These are phyloP conservation scores for Cassiopea andromeda DNA, from an alignment of 30 jellyfish, hydroid and myxozoan genomes.

Conservation along the genomic window DNA sequence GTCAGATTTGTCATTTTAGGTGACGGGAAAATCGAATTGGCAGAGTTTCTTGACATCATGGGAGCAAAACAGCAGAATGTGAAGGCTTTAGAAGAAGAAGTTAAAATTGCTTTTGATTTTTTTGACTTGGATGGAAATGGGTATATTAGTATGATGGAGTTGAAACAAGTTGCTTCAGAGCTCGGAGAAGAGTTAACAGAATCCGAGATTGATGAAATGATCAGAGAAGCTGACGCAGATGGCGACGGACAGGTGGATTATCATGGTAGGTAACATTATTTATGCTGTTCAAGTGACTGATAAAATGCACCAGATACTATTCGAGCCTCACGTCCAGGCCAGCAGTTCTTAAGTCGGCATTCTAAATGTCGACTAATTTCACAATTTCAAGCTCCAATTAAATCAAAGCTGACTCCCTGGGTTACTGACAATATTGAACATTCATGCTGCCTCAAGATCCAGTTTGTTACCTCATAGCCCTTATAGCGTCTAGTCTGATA, in stretches of 20 bases:
- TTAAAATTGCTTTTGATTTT: slow-evolving; percentile 72
- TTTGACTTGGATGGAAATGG: slow-evolving; percentile 95
- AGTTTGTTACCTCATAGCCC: too few relatives aligned
- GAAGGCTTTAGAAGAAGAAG: slow-evolving; percentile 76
- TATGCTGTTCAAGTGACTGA: neutral
- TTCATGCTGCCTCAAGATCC: too few relatives aligned
- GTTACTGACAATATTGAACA: too few relatives aligned
- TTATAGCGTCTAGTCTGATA: too few relatives aligned
- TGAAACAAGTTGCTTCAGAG: slow-evolving; percentile 67
- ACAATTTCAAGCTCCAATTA: too few relatives aligned
- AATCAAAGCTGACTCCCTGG: too few relatives aligned
- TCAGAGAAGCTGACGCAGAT: slow-evolving; percentile 88
- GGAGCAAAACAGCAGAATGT: slow-evolving; percentile 71
- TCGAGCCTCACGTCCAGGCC: too few relatives aligned
- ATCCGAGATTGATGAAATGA: slow-evolving; percentile 89
- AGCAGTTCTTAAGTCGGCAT: too few relatives aligned
- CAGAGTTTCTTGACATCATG: slow-evolving; percentile 78
- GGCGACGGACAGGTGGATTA: slow-evolving; percentile 93
- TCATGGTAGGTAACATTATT: slow-evolving; percentile 48
- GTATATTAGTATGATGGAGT: slow-evolving; percentile 76
- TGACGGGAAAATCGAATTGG: slow-evolving; percentile 72
- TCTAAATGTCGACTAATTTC: too few relatives aligned
- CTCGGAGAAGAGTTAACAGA: slow-evolving; percentile 88
- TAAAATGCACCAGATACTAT: too few relatives aligned
- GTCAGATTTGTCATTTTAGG: slow-evolving; percentile 37